These are phyloP conservation scores for Hoplostethus atlanticus DNA, from an alignment of 2,797 vertebrate genomes.

Conservation along the genomic window DNA sequence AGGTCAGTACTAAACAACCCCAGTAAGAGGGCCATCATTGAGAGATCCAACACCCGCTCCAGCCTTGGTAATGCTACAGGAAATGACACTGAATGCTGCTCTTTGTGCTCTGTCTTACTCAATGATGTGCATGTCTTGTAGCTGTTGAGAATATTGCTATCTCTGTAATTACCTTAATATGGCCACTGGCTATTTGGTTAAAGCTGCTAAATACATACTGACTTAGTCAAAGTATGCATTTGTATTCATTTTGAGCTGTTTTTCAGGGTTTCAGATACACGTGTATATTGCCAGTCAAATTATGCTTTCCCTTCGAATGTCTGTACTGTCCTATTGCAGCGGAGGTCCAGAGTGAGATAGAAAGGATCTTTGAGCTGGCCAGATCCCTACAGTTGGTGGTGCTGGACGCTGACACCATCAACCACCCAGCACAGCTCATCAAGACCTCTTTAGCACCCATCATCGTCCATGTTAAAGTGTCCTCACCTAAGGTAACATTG, in stretches of 20 bases:
- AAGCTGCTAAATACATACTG: background rate
- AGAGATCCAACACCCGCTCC: conserved; percentile 97
- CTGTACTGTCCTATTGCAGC: conserved; percentile 78
- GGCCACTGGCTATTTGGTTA: background rate
- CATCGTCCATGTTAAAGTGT: conserved; percentile 98
- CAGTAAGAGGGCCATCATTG: conserved; percentile 98
- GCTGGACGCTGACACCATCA: conserved; percentile 97
- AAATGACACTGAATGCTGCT: background rate
- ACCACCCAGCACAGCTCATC: conserved; percentile 96
- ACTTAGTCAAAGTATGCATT: background rate
- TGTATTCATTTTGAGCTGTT: no score
- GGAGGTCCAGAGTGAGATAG: conserved; percentile 98
- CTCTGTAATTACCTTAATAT: no score
- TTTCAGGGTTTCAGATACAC: no score
- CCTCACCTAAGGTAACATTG: conserved; percentile 93
- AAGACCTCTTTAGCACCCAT: conserved; percentile 99
- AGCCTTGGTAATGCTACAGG: conserved; percentile 91
- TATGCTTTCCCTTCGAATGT: background rate
- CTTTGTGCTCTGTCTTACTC: conserved; percentile 47
- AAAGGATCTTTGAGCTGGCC: conserved; percentile 97
- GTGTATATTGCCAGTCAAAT: background rate
- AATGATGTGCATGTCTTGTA: conserved; percentile 72
- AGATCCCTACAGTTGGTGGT: conserved; percentile 97
- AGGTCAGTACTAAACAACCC: conserved; percentile 99
- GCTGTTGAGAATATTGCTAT: background rate